Evolutionary conservation across 2,797 vertebrate species (phyloP).

Genomic region (Oryzias dopingdopingensis): DNA sequence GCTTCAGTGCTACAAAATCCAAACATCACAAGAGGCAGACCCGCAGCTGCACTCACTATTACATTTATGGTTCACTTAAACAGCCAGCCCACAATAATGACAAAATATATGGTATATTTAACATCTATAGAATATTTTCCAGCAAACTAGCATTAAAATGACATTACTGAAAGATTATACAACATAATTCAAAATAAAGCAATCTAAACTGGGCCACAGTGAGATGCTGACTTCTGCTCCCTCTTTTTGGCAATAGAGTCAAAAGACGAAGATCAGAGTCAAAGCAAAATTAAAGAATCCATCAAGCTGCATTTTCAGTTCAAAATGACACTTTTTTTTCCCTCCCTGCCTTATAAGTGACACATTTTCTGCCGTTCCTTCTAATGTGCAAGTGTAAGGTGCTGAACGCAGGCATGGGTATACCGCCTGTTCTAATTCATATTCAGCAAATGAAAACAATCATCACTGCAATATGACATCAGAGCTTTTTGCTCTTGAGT

Average conservation of each 20-base stretch:
- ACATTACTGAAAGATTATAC: slow-evolving; percentile 28
- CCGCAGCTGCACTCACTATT: slow-evolving; percentile 10
- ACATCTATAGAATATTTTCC: slow-evolving; percentile 43
- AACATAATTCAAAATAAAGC: slow-evolving; percentile 40
- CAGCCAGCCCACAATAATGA: slow-evolving; percentile 24
- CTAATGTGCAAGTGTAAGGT: slow-evolving; percentile 42
- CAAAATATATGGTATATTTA: slow-evolving; percentile 36
- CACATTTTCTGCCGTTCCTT: slow-evolving; percentile 14
- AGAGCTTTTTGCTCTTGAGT: slow-evolving; percentile 10
- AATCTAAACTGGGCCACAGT: slow-evolving; percentile 22
- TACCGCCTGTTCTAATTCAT: slow-evolving; percentile 21
- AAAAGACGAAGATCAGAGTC: slow-evolving; percentile 30
- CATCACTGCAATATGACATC: slow-evolving; percentile 14
- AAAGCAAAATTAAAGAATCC: slow-evolving; percentile 14
- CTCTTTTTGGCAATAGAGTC: slow-evolving; percentile 61
- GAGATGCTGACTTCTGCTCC: slow-evolving; percentile 16
- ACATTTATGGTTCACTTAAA: slow-evolving; percentile 15
- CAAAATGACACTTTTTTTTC: slow-evolving; percentile 50
- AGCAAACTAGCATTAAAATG: slow-evolving; percentile 27
- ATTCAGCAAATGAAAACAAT: slow-evolving; percentile 13
- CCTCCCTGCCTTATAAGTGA: slow-evolving; percentile 6
- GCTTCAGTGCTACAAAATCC: slow-evolving; percentile 23
- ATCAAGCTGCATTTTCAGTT: slow-evolving; percentile 23
- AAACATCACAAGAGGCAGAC: neutral
- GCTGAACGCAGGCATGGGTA: slow-evolving; percentile 29